A percentile compares a stretch with the other conserved stretches of the same genome.
phyloP scores from a whole-genome alignment of 2,888 invertebrate species.

The Tenthredo notha region DNA sequence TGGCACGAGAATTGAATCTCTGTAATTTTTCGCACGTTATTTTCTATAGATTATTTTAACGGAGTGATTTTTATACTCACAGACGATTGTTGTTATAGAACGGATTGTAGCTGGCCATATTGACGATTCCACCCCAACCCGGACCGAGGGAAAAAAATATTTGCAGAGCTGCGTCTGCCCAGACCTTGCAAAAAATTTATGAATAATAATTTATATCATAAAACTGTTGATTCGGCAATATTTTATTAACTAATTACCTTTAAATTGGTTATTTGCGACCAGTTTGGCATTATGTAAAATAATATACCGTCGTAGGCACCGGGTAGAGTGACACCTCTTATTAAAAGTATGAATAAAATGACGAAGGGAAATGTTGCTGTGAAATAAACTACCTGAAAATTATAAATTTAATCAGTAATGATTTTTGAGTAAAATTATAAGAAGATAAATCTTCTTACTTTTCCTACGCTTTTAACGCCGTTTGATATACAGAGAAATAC shows the following conservation, averaged over 20 bases:
- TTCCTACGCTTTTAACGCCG: slow-evolving; percentile 93
- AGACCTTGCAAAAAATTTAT: slow-evolving; percentile 82
- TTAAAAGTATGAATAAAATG: slow-evolving; percentile 85
- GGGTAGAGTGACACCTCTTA: slow-evolving; percentile 89
- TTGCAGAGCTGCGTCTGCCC: slow-evolving; percentile 96
- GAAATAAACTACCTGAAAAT: slow-evolving; percentile 87
- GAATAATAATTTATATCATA: neutral
- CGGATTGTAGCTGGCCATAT: slow-evolving; percentile 91
- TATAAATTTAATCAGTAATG: neutral
- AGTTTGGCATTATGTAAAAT: slow-evolving; percentile 90
- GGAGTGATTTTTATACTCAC: neutral
- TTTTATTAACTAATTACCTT: slow-evolving; percentile 79
- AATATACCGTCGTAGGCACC: slow-evolving; percentile 88
- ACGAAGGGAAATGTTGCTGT: slow-evolving; percentile 92
- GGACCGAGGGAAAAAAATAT: slow-evolving; percentile 95
- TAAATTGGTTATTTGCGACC: slow-evolving; percentile 87
- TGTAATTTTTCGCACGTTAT: slow-evolving; percentile 67
- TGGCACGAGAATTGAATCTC: slow-evolving; percentile 86
- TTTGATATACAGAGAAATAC: slow-evolving; percentile 92
- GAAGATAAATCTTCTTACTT: slow-evolving; percentile 79
- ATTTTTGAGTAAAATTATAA: neutral
- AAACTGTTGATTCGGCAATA: slow-evolving; percentile 2
- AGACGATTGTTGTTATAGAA: slow-evolving; percentile 85
- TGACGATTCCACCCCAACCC: slow-evolving; percentile 91
- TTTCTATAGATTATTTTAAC: neutral